Conservation (phyloP, 2,888 invertebrate species). For the Oegoconia quadripuncta region DNA sequence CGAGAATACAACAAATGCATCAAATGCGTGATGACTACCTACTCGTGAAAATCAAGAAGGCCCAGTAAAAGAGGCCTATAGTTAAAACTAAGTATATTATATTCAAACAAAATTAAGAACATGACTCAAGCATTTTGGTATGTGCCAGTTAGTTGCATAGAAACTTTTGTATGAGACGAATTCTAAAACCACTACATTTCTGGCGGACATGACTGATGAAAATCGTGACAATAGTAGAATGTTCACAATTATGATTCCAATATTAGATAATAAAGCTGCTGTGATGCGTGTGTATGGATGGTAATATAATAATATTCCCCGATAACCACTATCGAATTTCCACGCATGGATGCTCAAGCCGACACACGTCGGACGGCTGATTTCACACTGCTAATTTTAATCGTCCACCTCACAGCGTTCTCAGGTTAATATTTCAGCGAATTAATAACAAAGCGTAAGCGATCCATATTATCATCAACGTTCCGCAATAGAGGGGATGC, state of each 20-base stretch:
- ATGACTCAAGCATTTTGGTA: too few species aligned
- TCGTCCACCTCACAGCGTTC: conserved; percentile 2
- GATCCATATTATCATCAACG: conserved; percentile 56
- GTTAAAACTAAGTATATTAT: too few species aligned
- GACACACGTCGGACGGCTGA: not conserved
- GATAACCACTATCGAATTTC: conserved; percentile 3
- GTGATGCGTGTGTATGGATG: not conserved
- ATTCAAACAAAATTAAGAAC: too few species aligned
- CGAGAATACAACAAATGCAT: too few species aligned
- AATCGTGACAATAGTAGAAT: not conserved
- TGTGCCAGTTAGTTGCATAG: too few species aligned
- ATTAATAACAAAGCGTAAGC: conserved; percentile 34
- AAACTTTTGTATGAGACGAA: too few species aligned
- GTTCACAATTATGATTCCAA: not conserved
- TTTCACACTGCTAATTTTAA: conserved; percentile 5
- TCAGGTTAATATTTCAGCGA: conserved; percentile 27
- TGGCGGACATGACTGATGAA: not conserved
- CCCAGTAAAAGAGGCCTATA: too few species aligned
- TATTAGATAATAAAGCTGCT: not conserved
- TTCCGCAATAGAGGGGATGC: conserved; percentile 38
- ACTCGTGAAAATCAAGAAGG: too few species aligned
- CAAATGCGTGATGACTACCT: too few species aligned
- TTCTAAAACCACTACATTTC: too few species aligned
- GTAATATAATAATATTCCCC: not conserved
- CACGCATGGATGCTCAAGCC: not conserved